phyloP scores from a whole-genome alignment of 2,113 vertebrate genomes.

The Heteronetta atricapilla region DNA sequence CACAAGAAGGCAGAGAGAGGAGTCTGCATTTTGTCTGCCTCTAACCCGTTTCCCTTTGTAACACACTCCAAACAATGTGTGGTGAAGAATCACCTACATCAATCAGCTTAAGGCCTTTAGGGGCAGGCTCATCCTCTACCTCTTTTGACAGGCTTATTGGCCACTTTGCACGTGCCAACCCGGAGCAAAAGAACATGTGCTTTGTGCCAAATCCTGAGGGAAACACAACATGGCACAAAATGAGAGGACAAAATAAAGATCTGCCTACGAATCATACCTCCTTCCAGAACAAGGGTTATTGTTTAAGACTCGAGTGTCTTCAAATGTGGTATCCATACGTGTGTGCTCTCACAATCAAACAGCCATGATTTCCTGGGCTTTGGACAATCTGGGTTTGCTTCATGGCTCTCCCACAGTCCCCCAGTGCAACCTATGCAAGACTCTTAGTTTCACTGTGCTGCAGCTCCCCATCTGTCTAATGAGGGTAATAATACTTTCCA shows the following conservation, averaged over 20 bases:
- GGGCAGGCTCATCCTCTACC: neutral
- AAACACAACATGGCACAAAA: neutral
- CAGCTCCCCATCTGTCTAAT: slow-evolving; percentile 20
- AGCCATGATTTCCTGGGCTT: neutral
- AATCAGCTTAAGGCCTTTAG: neutral
- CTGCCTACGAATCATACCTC: neutral
- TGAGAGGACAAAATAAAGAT: neutral
- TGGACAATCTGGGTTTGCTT: neutral
- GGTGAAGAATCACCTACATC: neutral
- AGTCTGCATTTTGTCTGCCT: neutral
- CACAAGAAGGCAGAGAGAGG: neutral
- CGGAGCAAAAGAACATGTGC: neutral
- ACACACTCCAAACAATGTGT: neutral
- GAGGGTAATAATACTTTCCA: neutral
- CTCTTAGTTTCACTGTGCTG: neutral
- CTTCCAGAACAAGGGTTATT: neutral
- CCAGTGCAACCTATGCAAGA: neutral
- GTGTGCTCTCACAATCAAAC: neutral
- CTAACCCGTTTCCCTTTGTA: neutral
- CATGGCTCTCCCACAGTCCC: neutral
- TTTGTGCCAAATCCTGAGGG: neutral
- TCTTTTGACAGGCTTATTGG: neutral
- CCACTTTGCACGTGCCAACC: neutral
- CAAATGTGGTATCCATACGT: neutral
- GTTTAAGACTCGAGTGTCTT: neutral